These are phyloP conservation scores for Leucophora obtusa DNA, from an alignment of 2,888 invertebrate genomes.

Conservation along the genomic window DNA sequence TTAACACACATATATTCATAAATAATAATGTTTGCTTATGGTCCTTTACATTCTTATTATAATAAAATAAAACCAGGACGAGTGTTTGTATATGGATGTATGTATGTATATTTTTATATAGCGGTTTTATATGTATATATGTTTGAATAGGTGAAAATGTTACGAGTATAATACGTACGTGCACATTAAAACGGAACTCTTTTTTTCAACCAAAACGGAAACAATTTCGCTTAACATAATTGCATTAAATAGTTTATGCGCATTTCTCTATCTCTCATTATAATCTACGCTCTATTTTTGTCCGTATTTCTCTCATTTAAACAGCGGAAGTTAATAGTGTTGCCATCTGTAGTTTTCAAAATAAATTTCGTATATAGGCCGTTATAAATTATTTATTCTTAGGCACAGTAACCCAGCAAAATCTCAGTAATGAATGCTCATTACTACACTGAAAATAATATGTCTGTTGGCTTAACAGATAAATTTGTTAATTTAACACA, in stretches of 20 bases:
- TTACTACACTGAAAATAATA: too few relatives aligned
- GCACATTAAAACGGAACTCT: slow-evolving; percentile 45
- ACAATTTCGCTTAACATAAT: slow-evolving; percentile 59
- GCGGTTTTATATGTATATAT: not conserved
- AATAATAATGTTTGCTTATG: slow-evolving; percentile 44
- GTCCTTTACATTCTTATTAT: slow-evolving; percentile 19
- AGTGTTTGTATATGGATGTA: slow-evolving; percentile 26
- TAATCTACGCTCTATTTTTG: not conserved
- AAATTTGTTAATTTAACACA: too few relatives aligned
- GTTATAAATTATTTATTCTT: not conserved
- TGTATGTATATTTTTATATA: not conserved
- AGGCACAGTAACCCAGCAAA: too few relatives aligned
- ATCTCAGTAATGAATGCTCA: too few relatives aligned
- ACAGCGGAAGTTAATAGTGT: slow-evolving; percentile 38
- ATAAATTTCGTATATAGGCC: not conserved
- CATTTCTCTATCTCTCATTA: slow-evolving; percentile 45
- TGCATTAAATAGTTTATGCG: slow-evolving; percentile 61
- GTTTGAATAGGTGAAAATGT: not conserved
- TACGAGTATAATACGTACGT: not conserved
- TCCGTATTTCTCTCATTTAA: slow-evolving; percentile 11
- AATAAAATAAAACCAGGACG: slow-evolving; percentile 51
- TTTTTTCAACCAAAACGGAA: slow-evolving; percentile 49
- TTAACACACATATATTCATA: slow-evolving; percentile 15
- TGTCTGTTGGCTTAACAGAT: too few relatives aligned
- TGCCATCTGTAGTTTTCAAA: slow-evolving; percentile 28